Percentiles rank a stretch among this genome's conserved stretches.
Evolutionary conservation across 2,888 invertebrate genomes (phyloP).

Genomic region (Lepidonotus clava): DNA sequence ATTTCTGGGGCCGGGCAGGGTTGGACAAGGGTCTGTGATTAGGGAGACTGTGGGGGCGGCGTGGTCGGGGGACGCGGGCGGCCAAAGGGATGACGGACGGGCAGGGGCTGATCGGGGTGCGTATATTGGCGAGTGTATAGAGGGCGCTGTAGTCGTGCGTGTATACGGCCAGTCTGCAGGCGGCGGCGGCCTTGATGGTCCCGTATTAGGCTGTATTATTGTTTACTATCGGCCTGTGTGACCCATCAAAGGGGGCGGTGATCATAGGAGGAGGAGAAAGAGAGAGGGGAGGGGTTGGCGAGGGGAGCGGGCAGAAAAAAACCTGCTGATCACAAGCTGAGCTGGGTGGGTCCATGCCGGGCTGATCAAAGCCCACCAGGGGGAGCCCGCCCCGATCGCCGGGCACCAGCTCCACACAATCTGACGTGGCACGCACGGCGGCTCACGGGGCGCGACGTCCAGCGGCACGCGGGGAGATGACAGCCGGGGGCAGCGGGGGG

Average conservation of each 20-base stretch:
- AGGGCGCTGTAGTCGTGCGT: no score
- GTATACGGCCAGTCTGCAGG: no score
- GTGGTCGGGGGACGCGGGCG: neutral
- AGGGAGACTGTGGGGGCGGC: no score
- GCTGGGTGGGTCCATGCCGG: neutral
- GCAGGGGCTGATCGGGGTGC: neutral
- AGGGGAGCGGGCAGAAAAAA: neutral
- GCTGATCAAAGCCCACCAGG: neutral
- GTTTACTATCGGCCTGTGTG: neutral
- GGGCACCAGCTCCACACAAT: neutral
- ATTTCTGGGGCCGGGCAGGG: no score
- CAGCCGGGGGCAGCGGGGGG: no score
- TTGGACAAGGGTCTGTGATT: no score
- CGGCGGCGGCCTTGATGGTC: neutral
- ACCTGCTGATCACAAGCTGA: slow-evolving; percentile 11
- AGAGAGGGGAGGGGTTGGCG: neutral
- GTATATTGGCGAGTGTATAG: no score
- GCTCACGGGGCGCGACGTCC: neutral
- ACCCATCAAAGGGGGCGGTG: neutral
- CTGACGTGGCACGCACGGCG: neutral
- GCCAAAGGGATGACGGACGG: neutral
- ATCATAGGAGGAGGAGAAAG: slow-evolving; percentile 15
- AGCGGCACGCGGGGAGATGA: neutral
- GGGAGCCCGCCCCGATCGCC: neutral
- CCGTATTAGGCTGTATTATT: neutral